Conservation (phyloP, 2,797 vertebrate species). For the Myripristis jacobus region DNA sequence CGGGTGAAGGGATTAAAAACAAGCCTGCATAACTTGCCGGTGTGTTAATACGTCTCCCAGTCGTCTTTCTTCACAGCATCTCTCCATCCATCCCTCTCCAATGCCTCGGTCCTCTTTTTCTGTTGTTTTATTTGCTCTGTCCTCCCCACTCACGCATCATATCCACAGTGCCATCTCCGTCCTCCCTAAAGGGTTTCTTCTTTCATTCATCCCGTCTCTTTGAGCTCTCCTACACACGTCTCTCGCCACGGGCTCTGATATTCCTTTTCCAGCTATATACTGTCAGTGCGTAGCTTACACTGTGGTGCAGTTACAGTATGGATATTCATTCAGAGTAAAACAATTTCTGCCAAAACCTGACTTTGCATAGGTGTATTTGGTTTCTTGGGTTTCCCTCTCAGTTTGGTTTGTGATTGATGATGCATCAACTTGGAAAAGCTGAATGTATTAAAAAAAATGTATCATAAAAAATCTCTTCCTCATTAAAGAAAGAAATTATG, state of each 20-base stretch:
- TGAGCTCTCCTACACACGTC: not conserved
- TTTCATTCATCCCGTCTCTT: not conserved
- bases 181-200: too few species aligned
- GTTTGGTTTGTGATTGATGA: too few species aligned
- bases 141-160: not conserved
- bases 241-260: not conserved
- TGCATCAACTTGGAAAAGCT: too few species aligned
- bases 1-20: conserved; percentile 68
- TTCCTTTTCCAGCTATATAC: too few species aligned
- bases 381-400: too few species aligned
- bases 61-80: not conserved
- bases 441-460: too few species aligned
- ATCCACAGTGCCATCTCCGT: not conserved
- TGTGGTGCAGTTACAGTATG: not conserved
- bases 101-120: conserved; percentile 2
- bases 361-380: too few species aligned
- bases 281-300: not conserved
- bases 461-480: too few species aligned
- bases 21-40: conserved; percentile 55
- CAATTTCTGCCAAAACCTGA: too few species aligned
- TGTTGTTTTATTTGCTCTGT: conserved; percentile 23
- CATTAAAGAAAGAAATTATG: too few species aligned
- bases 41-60: conserved; percentile 25
- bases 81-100: not conserved
- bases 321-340: too few species aligned